Evolutionary conservation across 2,888 invertebrate species (phyloP).

Genomic region (Drosophila falleni): DNA sequence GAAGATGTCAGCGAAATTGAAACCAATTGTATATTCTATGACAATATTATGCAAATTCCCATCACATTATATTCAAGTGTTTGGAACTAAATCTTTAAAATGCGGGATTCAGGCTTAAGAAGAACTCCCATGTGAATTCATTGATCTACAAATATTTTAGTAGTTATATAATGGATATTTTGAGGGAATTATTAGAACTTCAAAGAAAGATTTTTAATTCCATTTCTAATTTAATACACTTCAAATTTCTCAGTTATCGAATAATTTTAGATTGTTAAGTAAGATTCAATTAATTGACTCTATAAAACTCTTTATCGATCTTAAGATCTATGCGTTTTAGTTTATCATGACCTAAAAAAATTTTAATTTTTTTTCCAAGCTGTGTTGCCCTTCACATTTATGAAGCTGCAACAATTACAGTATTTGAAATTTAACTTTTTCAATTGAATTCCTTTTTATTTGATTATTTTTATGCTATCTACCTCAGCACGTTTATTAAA

Average conservation of each 20-base stretch:
- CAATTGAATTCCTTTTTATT: slow-evolving; percentile 4
- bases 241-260: not conserved
- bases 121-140: not conserved
- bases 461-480: slow-evolving; percentile 4
- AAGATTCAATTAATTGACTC: not conserved
- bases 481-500: slow-evolving; percentile 26
- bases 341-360: not conserved
- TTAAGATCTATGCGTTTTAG: not conserved
- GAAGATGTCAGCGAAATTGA: slow-evolving; percentile 45
- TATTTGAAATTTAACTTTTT: slow-evolving; percentile 15
- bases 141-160: not conserved
- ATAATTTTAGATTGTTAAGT: not conserved
- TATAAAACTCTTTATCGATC: not conserved
- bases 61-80: slow-evolving; percentile 23
- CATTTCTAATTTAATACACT: not conserved
- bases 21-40: slow-evolving; percentile 28
- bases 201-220: too few relatives aligned
- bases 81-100: slow-evolving; percentile 4
- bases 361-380: not conserved
- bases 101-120: not conserved
- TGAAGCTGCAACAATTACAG: slow-evolving; percentile 17
- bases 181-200: too few relatives aligned
- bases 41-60: slow-evolving; percentile 43
- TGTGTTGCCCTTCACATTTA: slow-evolving; percentile 42
- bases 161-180: not conserved